phyloP scores from a whole-genome alignment of 1,140 invertebrate species.

The Drosophila asahinai region DNA sequence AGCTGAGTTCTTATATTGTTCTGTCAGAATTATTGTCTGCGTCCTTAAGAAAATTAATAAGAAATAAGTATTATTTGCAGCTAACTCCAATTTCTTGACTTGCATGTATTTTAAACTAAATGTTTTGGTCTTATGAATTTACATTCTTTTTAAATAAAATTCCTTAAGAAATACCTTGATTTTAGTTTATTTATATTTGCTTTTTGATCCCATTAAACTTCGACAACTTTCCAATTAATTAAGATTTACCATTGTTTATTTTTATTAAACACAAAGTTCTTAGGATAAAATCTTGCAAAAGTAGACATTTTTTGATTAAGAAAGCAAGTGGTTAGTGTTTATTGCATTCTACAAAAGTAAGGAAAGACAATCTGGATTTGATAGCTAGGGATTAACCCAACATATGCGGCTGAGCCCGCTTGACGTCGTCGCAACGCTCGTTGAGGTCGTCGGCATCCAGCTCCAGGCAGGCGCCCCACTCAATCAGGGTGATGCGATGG shows the following conservation, averaged over 20 bases:
- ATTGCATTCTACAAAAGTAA: conserved; percentile 9
- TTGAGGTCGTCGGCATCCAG: conserved; percentile 88
- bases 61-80: no score
- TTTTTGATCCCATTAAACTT: neutral
- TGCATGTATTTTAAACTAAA: no score
- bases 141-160: no score
- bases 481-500: conserved; percentile 94
- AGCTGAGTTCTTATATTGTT: no score
- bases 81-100: no score
- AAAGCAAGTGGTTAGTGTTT: conserved; percentile 11
- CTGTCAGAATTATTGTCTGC: no score
- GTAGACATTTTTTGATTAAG: conserved; percentile 25
- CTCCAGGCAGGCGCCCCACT: conserved; percentile 97
- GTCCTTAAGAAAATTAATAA: no score
- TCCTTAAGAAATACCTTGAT: no score
- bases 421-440: conserved; percentile 80
- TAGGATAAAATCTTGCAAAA: conserved; percentile 12
- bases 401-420: conserved; percentile 68
- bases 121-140: no score
- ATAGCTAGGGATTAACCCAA: conserved; percentile 50
- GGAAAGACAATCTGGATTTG: neutral
- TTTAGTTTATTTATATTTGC: no score
- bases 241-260: conserved; percentile 22
- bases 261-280: conserved; percentile 16
- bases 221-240: conserved; percentile 3